Evolutionary conservation across 2,113 vertebrate genomes (phyloP).

Genomic region (Gadus chalcogrammus): DNA sequence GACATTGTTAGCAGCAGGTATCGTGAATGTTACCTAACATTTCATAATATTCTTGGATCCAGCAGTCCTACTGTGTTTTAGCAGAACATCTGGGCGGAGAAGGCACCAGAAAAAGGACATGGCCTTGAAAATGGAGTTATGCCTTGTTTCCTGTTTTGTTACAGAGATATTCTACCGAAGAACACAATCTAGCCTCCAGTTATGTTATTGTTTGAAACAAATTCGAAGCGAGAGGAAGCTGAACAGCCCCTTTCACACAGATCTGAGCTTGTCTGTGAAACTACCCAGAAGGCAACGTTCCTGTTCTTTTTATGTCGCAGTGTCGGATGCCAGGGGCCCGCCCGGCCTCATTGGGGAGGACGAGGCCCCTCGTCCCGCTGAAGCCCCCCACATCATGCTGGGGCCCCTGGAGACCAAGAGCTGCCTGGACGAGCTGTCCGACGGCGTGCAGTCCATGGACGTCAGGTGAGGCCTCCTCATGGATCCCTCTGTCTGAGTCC

Average conservation of each 20-base stretch:
- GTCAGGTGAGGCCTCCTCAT: constrained; percentile 78
- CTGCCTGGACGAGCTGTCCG: constrained; percentile 85
- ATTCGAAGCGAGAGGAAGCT: no score
- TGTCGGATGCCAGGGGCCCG: constrained; percentile 25
- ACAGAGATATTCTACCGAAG: no score
- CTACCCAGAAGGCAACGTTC: no score
- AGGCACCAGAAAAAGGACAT: no score
- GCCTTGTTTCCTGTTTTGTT: no score
- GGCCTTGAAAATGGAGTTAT: no score
- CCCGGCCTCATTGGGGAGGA: constrained; percentile 30
- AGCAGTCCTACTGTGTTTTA: no score
- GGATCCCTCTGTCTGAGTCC: not conserved
- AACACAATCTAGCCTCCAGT: no score
- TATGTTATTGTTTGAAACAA: no score
- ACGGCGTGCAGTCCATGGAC: constrained; percentile 98
- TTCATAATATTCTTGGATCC: not conserved
- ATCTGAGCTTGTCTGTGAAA: no score
- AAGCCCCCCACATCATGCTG: constrained; percentile 75
- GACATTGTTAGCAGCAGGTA: not conserved
- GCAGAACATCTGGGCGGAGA: no score
- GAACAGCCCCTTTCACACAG: no score
- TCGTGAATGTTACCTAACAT: not conserved
- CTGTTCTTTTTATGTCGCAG: constrained; percentile 23
- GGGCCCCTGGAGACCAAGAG: constrained; percentile 83
- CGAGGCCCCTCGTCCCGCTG: constrained; percentile 22